These are phyloP conservation scores for Hiodon tergisus DNA, from an alignment of 2,113 vertebrate species.

Conservation along the genomic window DNA sequence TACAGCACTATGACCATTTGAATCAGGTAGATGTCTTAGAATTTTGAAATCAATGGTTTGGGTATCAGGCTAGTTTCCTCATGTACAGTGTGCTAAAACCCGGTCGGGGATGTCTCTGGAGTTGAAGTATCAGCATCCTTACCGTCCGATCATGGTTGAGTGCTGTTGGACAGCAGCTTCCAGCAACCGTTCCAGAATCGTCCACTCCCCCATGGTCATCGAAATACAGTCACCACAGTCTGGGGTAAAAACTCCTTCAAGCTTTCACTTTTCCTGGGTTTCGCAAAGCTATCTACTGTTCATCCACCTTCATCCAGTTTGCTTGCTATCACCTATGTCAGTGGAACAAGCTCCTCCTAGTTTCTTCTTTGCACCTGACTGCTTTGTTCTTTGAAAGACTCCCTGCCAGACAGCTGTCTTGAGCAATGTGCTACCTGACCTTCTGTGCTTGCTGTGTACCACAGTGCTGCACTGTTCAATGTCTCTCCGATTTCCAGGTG, in stretches of 20 bases:
- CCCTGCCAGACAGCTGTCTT: not conserved
- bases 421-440: conserved; percentile 22
- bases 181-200: conserved; percentile 71
- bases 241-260: conserved; percentile 19
- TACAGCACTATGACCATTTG: no score
- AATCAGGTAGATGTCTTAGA: no score
- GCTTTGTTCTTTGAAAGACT: not conserved
- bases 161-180: conserved; percentile 76
- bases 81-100: no score
- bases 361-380: not conserved
- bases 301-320: conserved; percentile 29
- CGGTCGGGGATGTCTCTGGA: no score
- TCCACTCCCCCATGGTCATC: conserved; percentile 69
- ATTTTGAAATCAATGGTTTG: no score
- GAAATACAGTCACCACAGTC: conserved; percentile 33
- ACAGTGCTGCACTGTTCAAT: not conserved
- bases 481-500: conserved; percentile 37
- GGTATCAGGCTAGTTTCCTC: no score
- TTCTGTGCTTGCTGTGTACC: conserved; percentile 23
- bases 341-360: conserved; percentile 45
- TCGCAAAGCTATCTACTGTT: not conserved
- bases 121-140: conserved; percentile 32
- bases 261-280: conserved; percentile 13
- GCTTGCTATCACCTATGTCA: not conserved
- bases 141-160: conserved; percentile 77